These are phyloP conservation scores for Nymphalis c-album DNA, from an alignment of 2,888 invertebrate genomes.

Conservation along the genomic window DNA sequence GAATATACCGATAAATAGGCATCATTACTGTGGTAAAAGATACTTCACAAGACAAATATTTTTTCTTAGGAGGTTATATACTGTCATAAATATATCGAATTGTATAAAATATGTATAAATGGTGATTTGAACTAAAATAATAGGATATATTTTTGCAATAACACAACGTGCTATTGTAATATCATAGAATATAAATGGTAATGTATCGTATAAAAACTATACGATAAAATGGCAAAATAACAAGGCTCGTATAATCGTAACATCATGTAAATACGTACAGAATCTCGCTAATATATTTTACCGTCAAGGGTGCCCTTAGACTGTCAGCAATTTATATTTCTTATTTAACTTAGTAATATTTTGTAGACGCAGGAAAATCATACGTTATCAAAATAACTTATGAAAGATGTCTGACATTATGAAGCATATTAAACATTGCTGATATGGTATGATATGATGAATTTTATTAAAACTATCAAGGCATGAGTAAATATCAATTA, in stretches of 20 bases:
- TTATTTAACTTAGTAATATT: slow-evolving; percentile 34
- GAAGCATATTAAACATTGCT: slow-evolving; percentile 1
- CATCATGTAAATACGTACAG: slow-evolving; percentile 26
- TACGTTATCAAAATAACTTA: slow-evolving; percentile 28
- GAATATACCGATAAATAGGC: no score
- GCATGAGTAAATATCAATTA: no score
- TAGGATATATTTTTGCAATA: neutral
- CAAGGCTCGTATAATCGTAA: slow-evolving; percentile 11
- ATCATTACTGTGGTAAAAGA: no score
- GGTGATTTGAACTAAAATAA: neutral
- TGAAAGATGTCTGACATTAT: slow-evolving; percentile 13
- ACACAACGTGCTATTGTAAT: neutral
- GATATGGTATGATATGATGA: neutral
- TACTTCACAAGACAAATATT: no score
- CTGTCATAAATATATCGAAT: no score
- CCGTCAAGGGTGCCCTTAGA: slow-evolving; percentile 27
- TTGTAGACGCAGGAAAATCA: slow-evolving; percentile 24
- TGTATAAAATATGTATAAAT: neutral
- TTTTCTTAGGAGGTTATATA: no score
- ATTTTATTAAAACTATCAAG: no score
- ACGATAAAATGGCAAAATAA: neutral
- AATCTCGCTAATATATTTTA: slow-evolving; percentile 26
- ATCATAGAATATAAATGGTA: neutral
- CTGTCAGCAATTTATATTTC: slow-evolving; percentile 35
- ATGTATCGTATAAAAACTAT: neutral